Base-by-base conservation (phyloP, 2,113 vertebrate species). In the Petrocephalus microphthalmus region DNA sequence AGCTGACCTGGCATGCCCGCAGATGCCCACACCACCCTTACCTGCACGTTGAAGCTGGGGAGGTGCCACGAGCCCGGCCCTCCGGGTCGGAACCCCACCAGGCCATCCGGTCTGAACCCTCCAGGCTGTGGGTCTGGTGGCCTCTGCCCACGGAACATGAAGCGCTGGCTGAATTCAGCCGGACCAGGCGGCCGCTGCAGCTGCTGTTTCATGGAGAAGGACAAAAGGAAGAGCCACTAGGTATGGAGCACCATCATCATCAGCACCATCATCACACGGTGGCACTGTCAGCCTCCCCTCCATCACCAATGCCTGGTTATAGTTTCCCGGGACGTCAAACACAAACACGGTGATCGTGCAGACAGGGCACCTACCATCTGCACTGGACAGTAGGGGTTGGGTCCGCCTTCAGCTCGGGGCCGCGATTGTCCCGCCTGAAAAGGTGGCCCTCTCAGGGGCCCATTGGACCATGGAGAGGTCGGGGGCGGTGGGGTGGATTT, bases 11-110 rank as follows among this genome's bases (percentile, higher is more conserved):
- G 3, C 22, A 22, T 19, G 1, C 20, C 33, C 8, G 19, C 82
- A 67, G 8, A 83, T n/a, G 17, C 33, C 1, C n/a, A 37, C 25
- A 6, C 25, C 3, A 84, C 51, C 22, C 87, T 87, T 92, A 99
- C 98, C 97, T 98, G 98, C 94, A 97, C 94, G 87, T 93, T 94
- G 89, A 96, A 97, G 91, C 94, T 95, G 89, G 93, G 92, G 52
- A 95, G 49, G 54, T 91, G 95, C 91, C 95, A 97, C n/a, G 95
- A 91, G 60, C 92, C 93, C 2, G 95, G 96, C 25, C 97, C 97
- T 89, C 96, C 94, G 0, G 71, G 71, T 17, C 71, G 2, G 5
- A 78, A 78, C 33, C 71, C 33, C 71, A 78, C 71, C 71, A 78
- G 29, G 71, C 71, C 33, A 37, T 78, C 71, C 17, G 71, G 71